These are phyloP conservation scores for Plecturocebus donacophilus DNA, from an alignment of 2,113 vertebrate species.

Conservation along the genomic window DNA sequence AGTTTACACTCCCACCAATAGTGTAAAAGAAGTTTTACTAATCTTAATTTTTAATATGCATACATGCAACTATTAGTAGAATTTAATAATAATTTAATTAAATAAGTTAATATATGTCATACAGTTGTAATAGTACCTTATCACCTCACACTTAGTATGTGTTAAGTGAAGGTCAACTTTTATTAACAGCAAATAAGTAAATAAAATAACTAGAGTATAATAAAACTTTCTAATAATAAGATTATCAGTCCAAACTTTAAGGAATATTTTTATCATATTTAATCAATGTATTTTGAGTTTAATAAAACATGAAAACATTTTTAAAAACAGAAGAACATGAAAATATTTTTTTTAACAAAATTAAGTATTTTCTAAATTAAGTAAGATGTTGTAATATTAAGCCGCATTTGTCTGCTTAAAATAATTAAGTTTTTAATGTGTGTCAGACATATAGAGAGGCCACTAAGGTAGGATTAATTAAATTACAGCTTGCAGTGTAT, in stretches of 20 bases:
- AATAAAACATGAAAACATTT: not conserved
- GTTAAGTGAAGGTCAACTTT: not conserved
- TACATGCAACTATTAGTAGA: not conserved
- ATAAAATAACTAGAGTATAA: not conserved
- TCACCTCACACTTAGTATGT: not conserved
- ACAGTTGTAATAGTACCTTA: not conserved
- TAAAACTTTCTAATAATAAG: not conserved
- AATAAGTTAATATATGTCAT: not conserved
- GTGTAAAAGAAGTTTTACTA: not conserved
- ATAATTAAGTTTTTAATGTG: conserved; percentile 22
- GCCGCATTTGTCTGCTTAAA: conserved; percentile 28
- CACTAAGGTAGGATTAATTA: conserved; percentile 36
- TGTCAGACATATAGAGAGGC: not conserved
- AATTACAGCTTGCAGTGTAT: conserved; percentile 32
- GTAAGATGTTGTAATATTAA: not conserved
- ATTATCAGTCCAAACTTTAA: not conserved
- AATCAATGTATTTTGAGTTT: not conserved
- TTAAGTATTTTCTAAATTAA: not conserved
- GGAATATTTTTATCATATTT: not conserved
- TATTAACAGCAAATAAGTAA: not conserved
- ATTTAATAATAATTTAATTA: not conserved
- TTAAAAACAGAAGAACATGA: not conserved
- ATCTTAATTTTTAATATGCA: not conserved
- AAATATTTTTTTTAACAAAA: not conserved
- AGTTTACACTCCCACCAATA: no score